Evolutionary conservation across 1,140 invertebrate species (phyloP), one percentile per base, ranked within the genome.

Genomic region (Achatina immaculata): DNA sequence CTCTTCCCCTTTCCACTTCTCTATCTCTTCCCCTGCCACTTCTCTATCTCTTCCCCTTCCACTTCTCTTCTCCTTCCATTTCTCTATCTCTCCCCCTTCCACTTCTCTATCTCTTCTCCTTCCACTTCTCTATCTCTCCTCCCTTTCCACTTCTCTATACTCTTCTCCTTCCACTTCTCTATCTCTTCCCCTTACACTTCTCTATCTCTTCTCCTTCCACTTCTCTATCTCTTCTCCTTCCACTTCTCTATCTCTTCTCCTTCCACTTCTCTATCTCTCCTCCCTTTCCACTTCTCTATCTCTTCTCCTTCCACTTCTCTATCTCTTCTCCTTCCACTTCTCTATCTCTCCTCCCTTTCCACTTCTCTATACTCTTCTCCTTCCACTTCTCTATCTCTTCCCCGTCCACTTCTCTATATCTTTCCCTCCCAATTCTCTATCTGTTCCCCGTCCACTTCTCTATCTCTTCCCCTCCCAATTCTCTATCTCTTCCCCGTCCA

Each of bases 331-430:
- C 28, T 31, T 72, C 28, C 40, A 14, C 40, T 31, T 72, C 28
- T 42, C 28, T 72, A 14, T 72, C 40, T 42, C 28, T 72, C 38
- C 28, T 72, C 38, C 40, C 40, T 42, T 28, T 72, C 38, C 40
- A 14, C 28, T 28, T 72, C 69, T 38, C 14, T 42, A 19, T 72
- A 14, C 40, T 28, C 28, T 42, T 72, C 38, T 72, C 28, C 28
- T 28, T 72, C 69, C 40, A 19, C 28, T 42, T 72, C 38, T 72
- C 69, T 72, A 19, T 42, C 28, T 72, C 69, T 72, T 72, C 69
- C 40, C 28, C 14, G 14, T 72, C 69, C 40, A 14, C 40, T 42
- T 42, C 69, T 72, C 40, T 42, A 14, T 72, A 14, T 72, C 28
- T 72, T 42, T 38, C 69, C 40, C 14, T 72, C 34, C 40, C 40